Evolutionary conservation across 1,140 invertebrate genomes (phyloP).

Genomic region (Agraylea sexmaculata): DNA sequence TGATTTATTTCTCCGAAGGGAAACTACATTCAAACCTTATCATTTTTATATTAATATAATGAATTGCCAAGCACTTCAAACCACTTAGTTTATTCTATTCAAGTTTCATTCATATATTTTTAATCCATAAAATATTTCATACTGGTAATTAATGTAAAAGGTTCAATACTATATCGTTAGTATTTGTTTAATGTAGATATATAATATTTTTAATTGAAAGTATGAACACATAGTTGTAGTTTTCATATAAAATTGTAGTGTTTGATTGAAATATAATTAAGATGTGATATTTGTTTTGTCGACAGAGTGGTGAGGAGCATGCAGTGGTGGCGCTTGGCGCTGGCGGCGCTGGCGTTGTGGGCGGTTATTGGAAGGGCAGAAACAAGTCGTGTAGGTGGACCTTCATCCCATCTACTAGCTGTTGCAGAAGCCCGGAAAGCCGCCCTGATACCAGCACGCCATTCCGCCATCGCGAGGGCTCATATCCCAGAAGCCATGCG

Average conservation of each 20-base stretch:
- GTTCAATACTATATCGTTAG: neutral
- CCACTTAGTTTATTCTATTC: no score
- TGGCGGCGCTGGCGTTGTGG: conserved; percentile 21
- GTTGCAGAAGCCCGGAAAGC: conserved; percentile 24
- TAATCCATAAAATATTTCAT: neutral
- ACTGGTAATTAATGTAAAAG: neutral
- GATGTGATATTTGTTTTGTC: neutral
- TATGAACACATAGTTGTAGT: neutral
- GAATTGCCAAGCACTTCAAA: no score
- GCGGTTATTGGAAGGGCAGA: conserved; percentile 22
- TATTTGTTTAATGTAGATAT: neutral
- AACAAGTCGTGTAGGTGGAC: conserved; percentile 23
- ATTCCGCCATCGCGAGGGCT: conserved; percentile 16
- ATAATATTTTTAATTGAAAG: neutral
- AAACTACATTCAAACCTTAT: no score
- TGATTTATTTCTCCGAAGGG: no score
- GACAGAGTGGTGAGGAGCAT: conserved; percentile 22
- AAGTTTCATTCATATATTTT: no score
- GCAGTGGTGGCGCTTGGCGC: conserved; percentile 22
- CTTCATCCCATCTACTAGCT: neutral
- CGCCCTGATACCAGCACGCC: conserved; percentile 24
- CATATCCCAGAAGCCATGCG: conserved; percentile 67
- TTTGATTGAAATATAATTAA: neutral
- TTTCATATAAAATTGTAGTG: neutral
- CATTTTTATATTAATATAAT: no score